These are phyloP conservation scores for Wasmannia auropunctata DNA, from an alignment of 1,140 invertebrate species.

Conservation along the genomic window DNA sequence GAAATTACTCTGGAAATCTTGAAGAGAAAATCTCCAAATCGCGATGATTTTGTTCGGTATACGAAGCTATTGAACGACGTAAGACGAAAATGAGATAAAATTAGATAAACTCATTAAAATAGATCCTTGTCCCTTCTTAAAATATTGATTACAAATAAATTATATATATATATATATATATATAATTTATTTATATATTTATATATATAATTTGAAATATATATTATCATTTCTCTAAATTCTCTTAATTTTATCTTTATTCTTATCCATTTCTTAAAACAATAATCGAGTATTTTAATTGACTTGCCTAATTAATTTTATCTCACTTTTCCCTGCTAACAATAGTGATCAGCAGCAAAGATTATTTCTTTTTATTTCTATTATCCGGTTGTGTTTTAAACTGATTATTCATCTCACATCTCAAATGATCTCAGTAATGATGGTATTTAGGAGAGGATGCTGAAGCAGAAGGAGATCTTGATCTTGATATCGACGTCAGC, in stretches of 20 bases:
- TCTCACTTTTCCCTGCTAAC: background rate
- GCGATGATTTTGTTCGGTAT: background rate
- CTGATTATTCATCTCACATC: slow-evolving; percentile 2
- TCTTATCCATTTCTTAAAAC: background rate
- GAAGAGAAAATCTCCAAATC: background rate
- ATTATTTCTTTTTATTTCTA: slow-evolving; percentile 16
- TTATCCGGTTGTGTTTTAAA: background rate
- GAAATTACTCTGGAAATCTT: background rate
- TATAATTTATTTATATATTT: no score
- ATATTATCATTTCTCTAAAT: background rate
- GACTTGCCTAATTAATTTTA: background rate
- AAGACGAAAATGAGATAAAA: background rate
- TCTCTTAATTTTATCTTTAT: background rate
- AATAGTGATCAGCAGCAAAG: background rate
- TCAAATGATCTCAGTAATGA: slow-evolving; percentile 9
- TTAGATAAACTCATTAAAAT: background rate
- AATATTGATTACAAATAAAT: no score
- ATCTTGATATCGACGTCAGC: background rate
- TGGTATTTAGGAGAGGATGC: background rate
- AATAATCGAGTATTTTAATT: background rate
- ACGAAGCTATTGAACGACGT: background rate
- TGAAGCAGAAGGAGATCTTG: background rate
- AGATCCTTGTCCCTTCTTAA: background rate
- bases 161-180: no score
- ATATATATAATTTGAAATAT: background rate